phyloP scores from a whole-genome alignment of 2,113 vertebrate genomes.

The Pipra filicauda region DNA sequence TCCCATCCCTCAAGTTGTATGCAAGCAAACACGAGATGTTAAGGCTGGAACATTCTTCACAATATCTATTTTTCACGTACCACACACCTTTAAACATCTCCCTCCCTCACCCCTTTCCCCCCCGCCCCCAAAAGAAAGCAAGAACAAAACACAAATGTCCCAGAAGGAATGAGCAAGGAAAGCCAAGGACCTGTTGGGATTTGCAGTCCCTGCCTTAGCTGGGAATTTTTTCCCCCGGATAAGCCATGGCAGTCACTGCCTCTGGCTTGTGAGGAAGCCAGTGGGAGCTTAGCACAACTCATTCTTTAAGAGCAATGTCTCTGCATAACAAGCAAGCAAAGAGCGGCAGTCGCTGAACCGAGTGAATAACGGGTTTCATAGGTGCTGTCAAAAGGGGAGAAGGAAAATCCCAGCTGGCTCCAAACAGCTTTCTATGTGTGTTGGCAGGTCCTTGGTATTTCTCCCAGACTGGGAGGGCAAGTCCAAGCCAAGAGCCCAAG shows the following conservation, averaged over 20 bases:
- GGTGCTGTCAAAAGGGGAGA: slow-evolving; percentile 32
- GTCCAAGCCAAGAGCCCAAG: not conserved
- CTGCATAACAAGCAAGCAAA: slow-evolving; percentile 24
- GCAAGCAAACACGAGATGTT: not conserved
- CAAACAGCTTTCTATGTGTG: slow-evolving; percentile 11
- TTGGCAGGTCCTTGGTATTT: slow-evolving; percentile 39
- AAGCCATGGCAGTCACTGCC: not conserved
- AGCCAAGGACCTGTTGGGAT: not conserved
- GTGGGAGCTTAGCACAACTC: not conserved
- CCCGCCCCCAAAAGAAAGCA: not conserved
- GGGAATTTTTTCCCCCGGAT: not conserved
- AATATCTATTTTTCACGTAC: not conserved
- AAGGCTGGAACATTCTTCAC: not conserved
- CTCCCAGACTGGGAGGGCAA: not conserved
- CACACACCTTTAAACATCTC: not conserved
- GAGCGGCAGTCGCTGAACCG: not conserved
- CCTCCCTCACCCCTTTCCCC: too few species aligned
- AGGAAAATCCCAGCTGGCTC: slow-evolving; percentile 34
- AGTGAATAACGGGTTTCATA: slow-evolving; percentile 22
- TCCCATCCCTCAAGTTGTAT: not conserved
- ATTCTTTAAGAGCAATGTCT: not conserved
- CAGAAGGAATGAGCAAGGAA: not conserved
- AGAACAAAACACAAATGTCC: not conserved
- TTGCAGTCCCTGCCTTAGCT: not conserved
- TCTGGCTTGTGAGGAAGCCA: slow-evolving; percentile 3